Base-by-base conservation (phyloP, 2,113 vertebrate genomes). In the Hemiprocne comata region DNA sequence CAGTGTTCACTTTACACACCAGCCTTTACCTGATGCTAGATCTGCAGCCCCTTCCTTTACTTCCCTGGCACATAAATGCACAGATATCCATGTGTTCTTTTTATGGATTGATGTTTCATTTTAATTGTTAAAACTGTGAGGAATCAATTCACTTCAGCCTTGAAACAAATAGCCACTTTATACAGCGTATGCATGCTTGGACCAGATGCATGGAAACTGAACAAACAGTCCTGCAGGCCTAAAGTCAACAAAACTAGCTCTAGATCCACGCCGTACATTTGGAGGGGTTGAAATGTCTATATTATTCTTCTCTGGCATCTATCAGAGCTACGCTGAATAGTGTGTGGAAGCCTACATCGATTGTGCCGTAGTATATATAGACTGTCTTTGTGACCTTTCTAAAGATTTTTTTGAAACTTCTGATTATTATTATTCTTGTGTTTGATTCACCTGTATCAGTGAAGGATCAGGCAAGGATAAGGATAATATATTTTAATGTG, bases 1-100 rank as follows among this genome's bases (percentile, higher is more conserved):
- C 96, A 98, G 97, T 98, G 96, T 98, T 98, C 98, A 97, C 97
- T 95, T 98, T 98, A 96, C 97, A 95, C 89, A 94, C 91, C 90
- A 96, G 94, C 96, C 96, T 97, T 97, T 94, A 97, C 82, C 87
- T 38, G 40, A 97, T 94, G 94, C 96, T 91, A 97, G 96, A 95
- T 87, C 96, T 96, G 81, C 87, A 95, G 80, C 65, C 82, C 94
- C 80, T 87, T 95, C 95, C 67, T 94, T 94, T 87, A 91, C 66
- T 89, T 87, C 90, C 80, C 83, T 72, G 95, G 97, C 98, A 98
- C 97, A 97, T 97, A 96, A 97, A 96, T 94, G 94, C 86, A 92
- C 96, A 97, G 83, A 95, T 90, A 95, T 21, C 89, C 13, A 14
- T 97, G 91, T 90, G 79, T 95, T 96, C 73, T 95, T 97, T 96